Conservation (phyloP, 2,797 vertebrate genomes). For the Ispidina lecontei region DNA sequence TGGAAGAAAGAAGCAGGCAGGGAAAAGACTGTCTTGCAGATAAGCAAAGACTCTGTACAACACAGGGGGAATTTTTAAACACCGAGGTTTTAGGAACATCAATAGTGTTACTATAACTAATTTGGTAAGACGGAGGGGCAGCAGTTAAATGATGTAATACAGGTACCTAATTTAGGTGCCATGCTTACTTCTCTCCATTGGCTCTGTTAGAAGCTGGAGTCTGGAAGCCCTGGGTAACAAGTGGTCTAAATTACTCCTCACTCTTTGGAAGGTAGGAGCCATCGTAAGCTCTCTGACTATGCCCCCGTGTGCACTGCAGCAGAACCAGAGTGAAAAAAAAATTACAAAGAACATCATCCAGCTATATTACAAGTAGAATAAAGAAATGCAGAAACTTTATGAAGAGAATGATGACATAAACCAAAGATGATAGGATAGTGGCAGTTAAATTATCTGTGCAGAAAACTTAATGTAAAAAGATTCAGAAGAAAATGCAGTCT, state of each 20-base stretch:
- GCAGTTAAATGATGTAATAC: slow-evolving; percentile 14
- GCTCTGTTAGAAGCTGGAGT: slow-evolving; percentile 18
- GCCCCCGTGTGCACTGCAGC: slow-evolving; percentile 26
- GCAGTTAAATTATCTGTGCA: slow-evolving; percentile 55
- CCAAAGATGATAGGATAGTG: slow-evolving; percentile 25
- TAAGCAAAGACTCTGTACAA: slow-evolving; percentile 19
- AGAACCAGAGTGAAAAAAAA: slow-evolving; percentile 13
- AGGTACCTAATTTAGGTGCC: slow-evolving; percentile 46
- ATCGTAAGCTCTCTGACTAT: slow-evolving; percentile 53
- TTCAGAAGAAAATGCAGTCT: slow-evolving; percentile 18
- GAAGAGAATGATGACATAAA: slow-evolving; percentile 56
- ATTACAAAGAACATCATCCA: slow-evolving; percentile 42
- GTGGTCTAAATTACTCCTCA: slow-evolving; percentile 64
- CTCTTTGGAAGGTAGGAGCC: slow-evolving; percentile 31
- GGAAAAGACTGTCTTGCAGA: not conserved
- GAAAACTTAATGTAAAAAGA: slow-evolving; percentile 38
- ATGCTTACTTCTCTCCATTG: not conserved
- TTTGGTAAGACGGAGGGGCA: slow-evolving; percentile 12
- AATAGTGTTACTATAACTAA: slow-evolving; percentile 18
- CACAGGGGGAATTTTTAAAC: not conserved
- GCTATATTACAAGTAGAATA: slow-evolving; percentile 34
- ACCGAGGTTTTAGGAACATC: slow-evolving; percentile 1
- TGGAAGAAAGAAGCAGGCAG: not conserved
- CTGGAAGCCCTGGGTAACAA: slow-evolving; percentile 61
- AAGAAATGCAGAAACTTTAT: slow-evolving; percentile 34